phyloP scores from a whole-genome alignment of 1,140 invertebrate genomes.

The Eriosoma lanigerum region DNA sequence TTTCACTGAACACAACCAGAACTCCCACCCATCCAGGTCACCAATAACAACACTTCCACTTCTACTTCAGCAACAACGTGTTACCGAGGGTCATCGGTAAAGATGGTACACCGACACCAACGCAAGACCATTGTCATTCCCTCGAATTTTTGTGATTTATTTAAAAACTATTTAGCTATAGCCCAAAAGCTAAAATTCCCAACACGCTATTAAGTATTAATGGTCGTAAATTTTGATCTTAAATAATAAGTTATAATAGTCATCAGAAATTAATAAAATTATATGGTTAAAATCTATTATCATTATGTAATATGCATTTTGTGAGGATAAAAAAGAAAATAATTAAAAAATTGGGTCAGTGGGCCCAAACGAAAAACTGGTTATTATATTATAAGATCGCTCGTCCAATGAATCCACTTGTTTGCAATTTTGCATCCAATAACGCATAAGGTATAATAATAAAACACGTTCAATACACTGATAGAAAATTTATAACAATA shows the following conservation, averaged over 20 bases:
- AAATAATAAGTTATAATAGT: too few relatives aligned
- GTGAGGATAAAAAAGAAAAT: neutral
- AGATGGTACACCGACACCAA: neutral
- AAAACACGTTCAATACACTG: neutral
- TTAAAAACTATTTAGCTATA: too few relatives aligned
- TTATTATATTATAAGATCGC: slow-evolving; percentile 1
- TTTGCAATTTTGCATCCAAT: too few relatives aligned
- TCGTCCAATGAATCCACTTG: neutral
- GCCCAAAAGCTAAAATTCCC: too few relatives aligned
- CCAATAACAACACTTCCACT: neutral
- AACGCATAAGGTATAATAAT: neutral
- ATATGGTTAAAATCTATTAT: too few relatives aligned
- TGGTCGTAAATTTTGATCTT: too few relatives aligned
- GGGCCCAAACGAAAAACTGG: slow-evolving; percentile 4
- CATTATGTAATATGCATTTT: neutral
- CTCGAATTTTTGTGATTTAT: too few relatives aligned
- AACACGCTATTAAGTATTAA: too few relatives aligned
- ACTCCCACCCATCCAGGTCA: neutral
- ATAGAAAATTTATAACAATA: neutral
- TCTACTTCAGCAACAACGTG: neutral
- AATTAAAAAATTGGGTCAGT: slow-evolving; percentile 6
- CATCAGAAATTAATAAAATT: too few relatives aligned
- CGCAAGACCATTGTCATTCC: neutral
- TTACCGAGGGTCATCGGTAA: slow-evolving; percentile 4
- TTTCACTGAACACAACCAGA: slow-evolving; percentile 28